phyloP scores from a whole-genome alignment of 2,797 vertebrate genomes.

The Gymnoscopelus microlampas region DNA sequence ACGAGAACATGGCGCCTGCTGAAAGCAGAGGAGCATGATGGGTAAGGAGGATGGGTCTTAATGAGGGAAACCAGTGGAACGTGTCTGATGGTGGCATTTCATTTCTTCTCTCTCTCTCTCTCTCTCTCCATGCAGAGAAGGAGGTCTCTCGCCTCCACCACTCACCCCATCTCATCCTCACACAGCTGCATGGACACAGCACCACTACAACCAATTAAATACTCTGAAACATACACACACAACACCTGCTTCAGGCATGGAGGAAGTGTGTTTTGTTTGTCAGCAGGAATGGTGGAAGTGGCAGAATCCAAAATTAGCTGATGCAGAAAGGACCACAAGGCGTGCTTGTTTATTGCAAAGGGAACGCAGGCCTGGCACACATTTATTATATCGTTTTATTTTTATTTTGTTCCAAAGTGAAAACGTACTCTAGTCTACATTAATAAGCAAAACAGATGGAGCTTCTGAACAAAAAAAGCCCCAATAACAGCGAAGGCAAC shows the following conservation, averaged over 20 bases:
- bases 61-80: conserved; percentile 70
- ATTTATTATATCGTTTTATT: no score
- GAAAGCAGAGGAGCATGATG: conserved; percentile 56
- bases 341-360: conserved; percentile 31
- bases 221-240: conserved; percentile 63
- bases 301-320: conserved; percentile 27
- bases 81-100: conserved; percentile 75
- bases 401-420: conserved; percentile 19
- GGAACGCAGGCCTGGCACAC: neutral
- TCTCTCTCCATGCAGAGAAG: conserved; percentile 9
- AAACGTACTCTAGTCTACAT: conserved; percentile 13
- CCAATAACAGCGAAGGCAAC: no score
- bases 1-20: conserved; percentile 12
- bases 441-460: conserved; percentile 48
- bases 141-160: conserved; percentile 25
- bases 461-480: conserved; percentile 32
- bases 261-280: conserved; percentile 46
- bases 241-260: conserved; percentile 45
- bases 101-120: neutral
- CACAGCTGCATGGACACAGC: conserved; percentile 18
- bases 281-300: conserved; percentile 48
- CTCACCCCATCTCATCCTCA: conserved; percentile 50
- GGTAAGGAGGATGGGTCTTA: conserved; percentile 62
- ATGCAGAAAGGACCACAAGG: conserved; percentile 1
- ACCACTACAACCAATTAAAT: conserved; percentile 63